A percentile compares a stretch with the other conserved stretches of the same genome.
Evolutionary conservation across 2,113 vertebrate genomes (phyloP).

Genomic region (Electrona antarctica): DNA sequence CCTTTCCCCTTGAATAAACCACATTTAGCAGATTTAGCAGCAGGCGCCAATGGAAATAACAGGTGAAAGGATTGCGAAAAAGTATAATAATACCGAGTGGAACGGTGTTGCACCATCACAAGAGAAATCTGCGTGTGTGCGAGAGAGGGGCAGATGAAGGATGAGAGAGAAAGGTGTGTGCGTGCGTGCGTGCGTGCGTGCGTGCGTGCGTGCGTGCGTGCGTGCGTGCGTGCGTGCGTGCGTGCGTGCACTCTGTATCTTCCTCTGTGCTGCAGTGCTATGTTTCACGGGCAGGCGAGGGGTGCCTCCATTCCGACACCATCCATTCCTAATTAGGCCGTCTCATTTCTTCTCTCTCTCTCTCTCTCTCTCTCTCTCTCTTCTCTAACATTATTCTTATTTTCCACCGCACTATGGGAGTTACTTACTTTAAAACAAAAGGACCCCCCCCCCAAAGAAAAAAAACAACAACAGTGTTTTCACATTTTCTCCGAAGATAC

Average conservation of each 20-base stretch:
- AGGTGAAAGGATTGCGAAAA: neutral
- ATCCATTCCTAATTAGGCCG: constrained; percentile 73
- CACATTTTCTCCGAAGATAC: constrained; percentile 9
- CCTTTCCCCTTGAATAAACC: constrained; percentile 23
- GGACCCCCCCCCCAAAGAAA: neutral
- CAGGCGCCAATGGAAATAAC: constrained; percentile 3
- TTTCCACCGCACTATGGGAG: constrained; percentile 48
- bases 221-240: constrained; percentile 8
- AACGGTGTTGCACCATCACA: neutral
- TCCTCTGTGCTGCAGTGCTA: constrained; percentile 50
- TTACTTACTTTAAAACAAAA: constrained; percentile 50
- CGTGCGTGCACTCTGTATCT: constrained; percentile 38
- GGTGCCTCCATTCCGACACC: constrained; percentile 48
- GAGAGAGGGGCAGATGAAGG: constrained; percentile 11
- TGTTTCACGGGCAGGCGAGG: constrained; percentile 48
- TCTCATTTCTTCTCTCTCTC: constrained; percentile 9
- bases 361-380: constrained; percentile 5
- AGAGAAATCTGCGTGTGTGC: neutral
- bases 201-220: neutral
- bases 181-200: constrained; percentile 1
- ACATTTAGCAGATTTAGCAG: constrained; percentile 20
- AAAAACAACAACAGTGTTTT: neutral
- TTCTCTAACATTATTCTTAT: constrained; percentile 62
- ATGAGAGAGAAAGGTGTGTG: neutral
- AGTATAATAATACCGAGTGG: too few relatives aligned